Percentiles rank a stretch among this genome's conserved stretches.
Conservation (phyloP, 1,140 invertebrate species). For the Drosophila biarmipes region DNA sequence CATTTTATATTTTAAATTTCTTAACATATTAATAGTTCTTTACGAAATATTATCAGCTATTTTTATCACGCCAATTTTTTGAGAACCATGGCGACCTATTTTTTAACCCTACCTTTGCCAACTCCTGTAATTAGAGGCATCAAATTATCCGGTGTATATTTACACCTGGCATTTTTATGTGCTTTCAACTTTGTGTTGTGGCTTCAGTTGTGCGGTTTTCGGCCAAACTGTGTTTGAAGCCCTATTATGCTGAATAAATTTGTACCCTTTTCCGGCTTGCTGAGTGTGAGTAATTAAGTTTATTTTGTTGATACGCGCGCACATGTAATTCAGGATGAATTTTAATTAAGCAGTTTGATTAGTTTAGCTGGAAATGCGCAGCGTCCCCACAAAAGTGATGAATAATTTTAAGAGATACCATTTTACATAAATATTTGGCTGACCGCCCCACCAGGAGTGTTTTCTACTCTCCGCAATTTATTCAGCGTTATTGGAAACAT, state of each 20-base stretch:
- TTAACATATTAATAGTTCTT: too few relatives aligned
- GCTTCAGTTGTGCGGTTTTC: conserved; percentile 41
- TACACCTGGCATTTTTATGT: conserved; percentile 27
- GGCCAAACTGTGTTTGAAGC: conserved; percentile 33
- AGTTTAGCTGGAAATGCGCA: conserved; percentile 30
- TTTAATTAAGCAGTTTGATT: conserved; percentile 53
- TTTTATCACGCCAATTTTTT: too few relatives aligned
- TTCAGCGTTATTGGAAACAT: conserved; percentile 34
- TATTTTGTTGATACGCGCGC: conserved; percentile 44
- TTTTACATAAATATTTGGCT: conserved; percentile 18
- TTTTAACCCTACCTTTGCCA: background rate
- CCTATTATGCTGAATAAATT: conserved; percentile 46
- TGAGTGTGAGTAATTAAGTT: conserved; percentile 52
- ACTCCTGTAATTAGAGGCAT: conserved; percentile 28
- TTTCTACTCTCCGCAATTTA: background rate
- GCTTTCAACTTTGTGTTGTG: conserved; percentile 23
- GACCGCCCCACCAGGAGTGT: background rate
- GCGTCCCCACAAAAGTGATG: conserved; percentile 24
- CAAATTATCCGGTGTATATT: conserved; percentile 26
- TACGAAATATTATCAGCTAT: too few relatives aligned
- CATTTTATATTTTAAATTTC: too few relatives aligned
- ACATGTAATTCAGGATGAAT: conserved; percentile 44
- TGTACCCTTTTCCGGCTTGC: conserved; percentile 37
- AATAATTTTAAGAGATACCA: conserved; percentile 20
- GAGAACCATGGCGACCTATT: background rate